These are phyloP conservation scores for Idaea aversata DNA, from an alignment of 2,888 invertebrate species.

Conservation along the genomic window DNA sequence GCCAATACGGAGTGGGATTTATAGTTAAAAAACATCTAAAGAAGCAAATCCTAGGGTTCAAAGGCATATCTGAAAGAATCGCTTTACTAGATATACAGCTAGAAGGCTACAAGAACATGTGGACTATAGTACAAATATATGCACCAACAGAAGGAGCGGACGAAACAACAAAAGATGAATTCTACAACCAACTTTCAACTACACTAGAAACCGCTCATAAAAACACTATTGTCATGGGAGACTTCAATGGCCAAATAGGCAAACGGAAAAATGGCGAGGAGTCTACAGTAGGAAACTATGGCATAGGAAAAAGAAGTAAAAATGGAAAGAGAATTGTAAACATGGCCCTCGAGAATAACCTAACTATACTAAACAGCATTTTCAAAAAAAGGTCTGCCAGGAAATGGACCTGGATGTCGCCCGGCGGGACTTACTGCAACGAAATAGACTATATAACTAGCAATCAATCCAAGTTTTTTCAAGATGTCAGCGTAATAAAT, in stretches of 20 bases:
- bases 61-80: constrained; percentile 9
- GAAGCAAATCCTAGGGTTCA: constrained; percentile 5
- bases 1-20: constrained; percentile 27
- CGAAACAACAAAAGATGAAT: background rate
- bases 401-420: constrained; percentile 7
- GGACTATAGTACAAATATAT: background rate
- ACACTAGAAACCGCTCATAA: background rate
- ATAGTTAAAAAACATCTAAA: constrained; percentile 9
- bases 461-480: background rate
- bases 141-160: background rate
- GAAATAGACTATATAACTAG: background rate
- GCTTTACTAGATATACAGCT: constrained; percentile 3
- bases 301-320: constrained; percentile 5
- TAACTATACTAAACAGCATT: constrained; percentile 4
- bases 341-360: constrained; percentile 2
- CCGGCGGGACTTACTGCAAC: background rate
- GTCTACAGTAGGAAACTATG: background rate
- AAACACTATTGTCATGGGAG: background rate
- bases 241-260: constrained; percentile 4
- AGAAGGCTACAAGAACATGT: background rate
- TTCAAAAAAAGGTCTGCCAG: background rate
- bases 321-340: constrained; percentile 1
- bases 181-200: background rate
- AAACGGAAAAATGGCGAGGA: background rate
- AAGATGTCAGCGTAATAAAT: background rate